Percentiles rank a stretch among this genome's conserved stretches.
These are phyloP conservation scores for Syrista parreyssii DNA, from an alignment of 2,888 invertebrate genomes.

Conservation along the genomic window DNA sequence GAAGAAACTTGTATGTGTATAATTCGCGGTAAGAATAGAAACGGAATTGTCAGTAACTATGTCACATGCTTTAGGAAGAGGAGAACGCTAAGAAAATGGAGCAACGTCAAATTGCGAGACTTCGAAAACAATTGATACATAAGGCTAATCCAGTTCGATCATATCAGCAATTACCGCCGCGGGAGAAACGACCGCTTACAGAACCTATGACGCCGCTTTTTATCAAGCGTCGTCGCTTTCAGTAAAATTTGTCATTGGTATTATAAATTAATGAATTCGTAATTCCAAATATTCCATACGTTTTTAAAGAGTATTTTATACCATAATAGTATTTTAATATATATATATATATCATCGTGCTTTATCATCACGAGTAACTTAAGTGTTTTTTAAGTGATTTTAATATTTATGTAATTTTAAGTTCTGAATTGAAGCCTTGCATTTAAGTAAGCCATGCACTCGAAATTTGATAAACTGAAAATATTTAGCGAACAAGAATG, in stretches of 20 bases:
- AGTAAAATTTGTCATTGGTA: neutral
- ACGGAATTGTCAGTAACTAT: neutral
- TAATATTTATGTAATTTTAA: neutral
- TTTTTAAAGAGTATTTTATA: neutral
- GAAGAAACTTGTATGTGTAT: constrained; percentile 29
- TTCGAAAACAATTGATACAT: constrained; percentile 34
- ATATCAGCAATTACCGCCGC: constrained; percentile 28
- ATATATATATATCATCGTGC: neutral
- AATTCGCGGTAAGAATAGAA: neutral
- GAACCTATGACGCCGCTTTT: constrained; percentile 31
- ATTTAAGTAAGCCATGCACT: neutral
- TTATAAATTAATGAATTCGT: neutral
- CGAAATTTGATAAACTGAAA: neutral
- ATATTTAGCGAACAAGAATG: neutral
- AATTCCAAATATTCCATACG: neutral
- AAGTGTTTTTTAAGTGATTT: neutral
- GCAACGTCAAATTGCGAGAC: constrained; percentile 25
- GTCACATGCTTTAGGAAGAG: constrained; percentile 23
- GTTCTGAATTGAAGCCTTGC: neutral
- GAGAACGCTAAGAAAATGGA: constrained; percentile 28
- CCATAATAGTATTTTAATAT: neutral
- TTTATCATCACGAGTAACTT: neutral
- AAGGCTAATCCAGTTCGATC: constrained; percentile 40
- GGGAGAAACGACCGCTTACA: constrained; percentile 37
- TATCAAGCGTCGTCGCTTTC: constrained; percentile 35